These are phyloP conservation scores for Papilio gigon DNA, from an alignment of 2,888 invertebrate genomes.

Conservation along the genomic window DNA sequence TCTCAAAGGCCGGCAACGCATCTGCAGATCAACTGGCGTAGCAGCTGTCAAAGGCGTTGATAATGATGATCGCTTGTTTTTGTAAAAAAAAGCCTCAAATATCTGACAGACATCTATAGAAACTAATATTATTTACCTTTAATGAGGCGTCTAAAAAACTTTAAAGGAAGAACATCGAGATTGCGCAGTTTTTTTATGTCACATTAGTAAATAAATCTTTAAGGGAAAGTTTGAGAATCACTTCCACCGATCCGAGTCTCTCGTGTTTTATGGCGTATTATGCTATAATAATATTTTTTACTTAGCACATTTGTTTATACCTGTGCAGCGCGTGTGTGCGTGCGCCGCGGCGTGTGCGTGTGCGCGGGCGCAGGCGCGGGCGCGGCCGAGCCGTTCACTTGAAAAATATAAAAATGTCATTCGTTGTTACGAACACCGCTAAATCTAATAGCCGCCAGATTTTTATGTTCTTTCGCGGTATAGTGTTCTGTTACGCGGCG, in stretches of 20 bases:
- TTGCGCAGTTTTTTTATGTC: not conserved
- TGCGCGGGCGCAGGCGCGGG: constrained; percentile 42
- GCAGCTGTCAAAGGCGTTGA: too few species aligned
- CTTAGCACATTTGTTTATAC: constrained; percentile 79
- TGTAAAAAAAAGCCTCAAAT: too few species aligned
- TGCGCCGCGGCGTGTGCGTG: constrained; percentile 44
- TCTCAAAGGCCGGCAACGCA: too few species aligned
- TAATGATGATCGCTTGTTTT: too few species aligned
- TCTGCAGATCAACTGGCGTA: too few species aligned
- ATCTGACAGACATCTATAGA: too few species aligned
- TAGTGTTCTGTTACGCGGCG: constrained; percentile 68
- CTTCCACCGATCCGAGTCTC: constrained; percentile 53
- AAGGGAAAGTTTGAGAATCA: constrained; percentile 66
- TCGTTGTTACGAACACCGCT: constrained; percentile 56
- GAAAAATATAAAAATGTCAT: constrained; percentile 69
- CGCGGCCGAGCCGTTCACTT: constrained; percentile 46
- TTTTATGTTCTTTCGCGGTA: constrained; percentile 78
- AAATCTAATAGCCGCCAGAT: constrained; percentile 67
- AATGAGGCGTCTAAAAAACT: too few species aligned
- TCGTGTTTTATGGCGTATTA: constrained; percentile 80
- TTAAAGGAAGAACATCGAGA: not conserved
- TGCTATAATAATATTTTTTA: constrained; percentile 81
- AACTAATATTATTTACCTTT: too few species aligned
- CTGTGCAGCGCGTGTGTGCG: constrained; percentile 49
- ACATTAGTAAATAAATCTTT: not conserved